phyloP scores from a whole-genome alignment of 2,888 invertebrate species.

The Exephanes ischioxanthus region DNA sequence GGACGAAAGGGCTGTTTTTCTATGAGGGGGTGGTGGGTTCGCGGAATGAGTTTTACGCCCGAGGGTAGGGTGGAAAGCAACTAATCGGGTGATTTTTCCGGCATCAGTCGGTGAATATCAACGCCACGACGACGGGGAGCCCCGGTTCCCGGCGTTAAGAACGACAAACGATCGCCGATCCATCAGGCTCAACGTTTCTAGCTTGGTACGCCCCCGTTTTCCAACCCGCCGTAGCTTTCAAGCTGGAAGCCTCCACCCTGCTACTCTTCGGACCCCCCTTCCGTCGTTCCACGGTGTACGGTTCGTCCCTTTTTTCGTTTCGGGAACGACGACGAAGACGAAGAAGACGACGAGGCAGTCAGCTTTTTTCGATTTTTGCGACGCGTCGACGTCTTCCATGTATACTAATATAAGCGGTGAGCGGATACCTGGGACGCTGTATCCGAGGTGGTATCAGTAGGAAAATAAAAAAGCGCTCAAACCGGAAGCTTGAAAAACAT shows the following conservation, averaged over 20 bases:
- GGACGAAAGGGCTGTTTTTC: conserved; percentile 64
- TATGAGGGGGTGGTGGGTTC: conserved; percentile 16
- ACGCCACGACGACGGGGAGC: conserved; percentile 77
- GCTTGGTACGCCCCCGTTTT: conserved; percentile 52
- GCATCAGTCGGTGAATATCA: conserved; percentile 85
- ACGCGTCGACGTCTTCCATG: conserved; percentile 16
- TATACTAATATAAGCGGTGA: conserved; percentile 9
- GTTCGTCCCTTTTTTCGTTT: conserved; percentile 67
- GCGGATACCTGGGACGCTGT: conserved; percentile 20
- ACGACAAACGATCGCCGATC: conserved; percentile 85
- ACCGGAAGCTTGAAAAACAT: background rate
- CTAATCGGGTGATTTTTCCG: conserved; percentile 85
- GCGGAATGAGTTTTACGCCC: conserved; percentile 36
- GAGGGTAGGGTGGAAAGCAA: conserved; percentile 69
- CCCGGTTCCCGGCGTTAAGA: conserved; percentile 80
- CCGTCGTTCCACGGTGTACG: conserved; percentile 47
- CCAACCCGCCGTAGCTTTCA: conserved; percentile 51
- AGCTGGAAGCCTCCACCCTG: conserved; percentile 50
- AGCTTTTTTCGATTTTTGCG: conserved; percentile 49
- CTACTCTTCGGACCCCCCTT: conserved; percentile 18
- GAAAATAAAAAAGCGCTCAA: background rate
- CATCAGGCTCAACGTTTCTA: conserved; percentile 82
- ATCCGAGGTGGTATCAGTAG: conserved; percentile 13
- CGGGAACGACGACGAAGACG: conserved; percentile 47
- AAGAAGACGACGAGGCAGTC: conserved; percentile 37